These are phyloP conservation scores for Tineola bisselliella DNA, from an alignment of 2,888 invertebrate genomes.

Conservation along the genomic window DNA sequence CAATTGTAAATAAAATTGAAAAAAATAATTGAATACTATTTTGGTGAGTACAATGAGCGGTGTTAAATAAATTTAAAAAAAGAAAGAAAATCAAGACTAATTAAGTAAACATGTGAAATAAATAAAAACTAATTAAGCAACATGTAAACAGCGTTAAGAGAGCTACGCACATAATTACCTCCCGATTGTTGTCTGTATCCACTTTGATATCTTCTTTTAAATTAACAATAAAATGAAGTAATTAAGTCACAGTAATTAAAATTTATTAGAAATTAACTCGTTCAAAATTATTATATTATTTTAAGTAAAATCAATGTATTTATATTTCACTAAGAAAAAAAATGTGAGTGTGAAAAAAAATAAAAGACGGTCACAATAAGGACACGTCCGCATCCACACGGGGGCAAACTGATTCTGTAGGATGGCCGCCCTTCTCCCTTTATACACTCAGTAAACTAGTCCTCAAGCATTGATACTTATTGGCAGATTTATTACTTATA, in stretches of 20 bases:
- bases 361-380: not conserved
- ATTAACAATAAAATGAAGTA: not conserved
- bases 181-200: not conserved
- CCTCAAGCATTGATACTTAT: not conserved
- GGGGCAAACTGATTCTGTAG: slow-evolving; percentile 9
- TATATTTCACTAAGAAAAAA: not conserved
- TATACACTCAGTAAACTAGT: not conserved
- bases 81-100: not conserved
- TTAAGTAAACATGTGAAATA: not conserved
- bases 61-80: not conserved
- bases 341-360: not conserved
- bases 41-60: no score
- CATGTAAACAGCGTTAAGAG: not conserved
- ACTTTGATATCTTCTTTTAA: not conserved
- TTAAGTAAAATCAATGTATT: not conserved
- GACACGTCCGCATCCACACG: slow-evolving; percentile 3
- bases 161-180: not conserved
- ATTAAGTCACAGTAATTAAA: not conserved
- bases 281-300: not conserved
- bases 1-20: no score
- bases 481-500: not conserved
- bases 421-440: slow-evolving; percentile 6
- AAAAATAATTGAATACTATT: no score
- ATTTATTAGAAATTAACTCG: not conserved
- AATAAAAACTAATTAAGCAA: not conserved